A percentile compares a stretch with the other conserved stretches of the same genome.
Evolutionary conservation across 2,888 invertebrate genomes (phyloP).

Genomic region (Spisula solida): DNA sequence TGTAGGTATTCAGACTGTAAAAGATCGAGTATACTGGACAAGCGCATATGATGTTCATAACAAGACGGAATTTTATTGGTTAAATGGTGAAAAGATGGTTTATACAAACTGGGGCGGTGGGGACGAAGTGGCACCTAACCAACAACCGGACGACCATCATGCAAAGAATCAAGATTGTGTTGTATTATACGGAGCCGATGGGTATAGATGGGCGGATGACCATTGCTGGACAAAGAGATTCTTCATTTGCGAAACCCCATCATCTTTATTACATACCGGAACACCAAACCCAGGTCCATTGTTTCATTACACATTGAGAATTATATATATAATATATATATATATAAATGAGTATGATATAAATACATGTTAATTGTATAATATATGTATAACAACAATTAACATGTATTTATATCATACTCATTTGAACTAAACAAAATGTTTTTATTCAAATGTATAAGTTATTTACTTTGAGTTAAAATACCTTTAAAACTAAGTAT

Average conservation of each 20-base stretch:
- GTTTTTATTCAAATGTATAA: no score
- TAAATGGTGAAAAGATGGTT: slow-evolving; percentile 33
- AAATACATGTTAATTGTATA: no score
- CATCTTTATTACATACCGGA: background rate
- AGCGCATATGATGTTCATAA: slow-evolving; percentile 36
- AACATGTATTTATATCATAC: no score
- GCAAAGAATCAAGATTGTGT: slow-evolving; percentile 34
- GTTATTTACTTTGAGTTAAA: no score
- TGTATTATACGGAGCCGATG: slow-evolving; percentile 26
- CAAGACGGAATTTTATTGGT: slow-evolving; percentile 47
- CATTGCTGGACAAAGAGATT: background rate
- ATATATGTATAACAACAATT: no score
- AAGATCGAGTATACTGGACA: slow-evolving; percentile 31
- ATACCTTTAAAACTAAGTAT: no score
- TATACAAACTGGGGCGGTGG: slow-evolving; percentile 54
- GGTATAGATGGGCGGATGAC: slow-evolving; percentile 39
- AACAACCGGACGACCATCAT: slow-evolving; percentile 16
- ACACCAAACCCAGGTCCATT: background rate
- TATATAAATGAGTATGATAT: no score
- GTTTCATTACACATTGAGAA: no score
- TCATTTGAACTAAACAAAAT: no score
- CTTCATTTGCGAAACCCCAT: slow-evolving; percentile 37
- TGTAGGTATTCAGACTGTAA: background rate
- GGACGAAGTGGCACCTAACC: slow-evolving; percentile 13
- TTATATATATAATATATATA: no score